Conservation (phyloP, 2,797 vertebrate species). For the Brachyrhaphis roseni region DNA sequence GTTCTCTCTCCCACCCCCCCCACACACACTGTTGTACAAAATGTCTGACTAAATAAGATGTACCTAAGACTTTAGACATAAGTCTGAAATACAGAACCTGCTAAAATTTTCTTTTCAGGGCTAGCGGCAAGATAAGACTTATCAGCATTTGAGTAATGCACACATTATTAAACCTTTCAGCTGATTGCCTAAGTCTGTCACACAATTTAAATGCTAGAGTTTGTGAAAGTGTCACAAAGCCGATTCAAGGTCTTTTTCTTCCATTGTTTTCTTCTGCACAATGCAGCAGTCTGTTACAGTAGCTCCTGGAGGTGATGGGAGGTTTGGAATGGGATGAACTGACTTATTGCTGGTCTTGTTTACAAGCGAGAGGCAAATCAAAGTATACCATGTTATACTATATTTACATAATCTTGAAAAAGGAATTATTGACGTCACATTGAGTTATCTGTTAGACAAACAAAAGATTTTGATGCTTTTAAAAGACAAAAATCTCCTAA, state of each 20-base stretch:
- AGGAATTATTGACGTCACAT: background rate
- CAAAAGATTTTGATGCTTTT: background rate
- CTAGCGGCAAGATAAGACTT: slow-evolving; percentile 1
- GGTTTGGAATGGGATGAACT: background rate
- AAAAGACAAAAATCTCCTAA: background rate
- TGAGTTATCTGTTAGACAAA: background rate
- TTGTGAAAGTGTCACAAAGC: background rate
- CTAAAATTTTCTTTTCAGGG: slow-evolving; percentile 5
- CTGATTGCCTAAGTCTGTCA: slow-evolving; percentile 12
- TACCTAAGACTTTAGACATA: slow-evolving; percentile 5
- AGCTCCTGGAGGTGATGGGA: background rate
- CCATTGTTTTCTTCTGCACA: background rate
- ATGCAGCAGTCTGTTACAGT: background rate
- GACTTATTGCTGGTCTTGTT: background rate
- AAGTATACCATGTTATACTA: background rate
- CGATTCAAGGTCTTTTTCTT: background rate
- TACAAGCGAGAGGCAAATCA: background rate
- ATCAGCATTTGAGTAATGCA: slow-evolving; percentile 38
- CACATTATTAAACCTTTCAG: background rate
- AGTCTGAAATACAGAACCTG: slow-evolving; percentile 7
- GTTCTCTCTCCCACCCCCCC: background rate
- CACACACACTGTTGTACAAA: background rate
- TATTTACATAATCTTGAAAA: background rate
- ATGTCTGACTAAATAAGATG: slow-evolving; percentile 14
- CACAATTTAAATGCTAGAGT: background rate